These are phyloP conservation scores for Elymnias hypermnestra DNA, from an alignment of 1,140 invertebrate species.

Conservation along the genomic window DNA sequence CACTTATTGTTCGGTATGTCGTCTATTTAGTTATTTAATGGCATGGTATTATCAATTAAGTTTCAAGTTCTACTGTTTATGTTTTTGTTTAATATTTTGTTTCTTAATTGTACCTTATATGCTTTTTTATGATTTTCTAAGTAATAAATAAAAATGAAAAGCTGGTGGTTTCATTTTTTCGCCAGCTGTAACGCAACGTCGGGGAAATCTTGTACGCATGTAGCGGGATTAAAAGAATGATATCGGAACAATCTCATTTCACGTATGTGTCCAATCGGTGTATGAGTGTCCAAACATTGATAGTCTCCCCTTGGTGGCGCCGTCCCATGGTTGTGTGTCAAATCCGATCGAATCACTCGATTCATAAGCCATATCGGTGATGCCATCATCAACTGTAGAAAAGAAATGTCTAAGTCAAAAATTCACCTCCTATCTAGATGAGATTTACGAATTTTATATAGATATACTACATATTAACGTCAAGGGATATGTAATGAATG, in stretches of 20 bases:
- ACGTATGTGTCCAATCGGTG: constrained; percentile 61
- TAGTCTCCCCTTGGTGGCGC: constrained; percentile 58
- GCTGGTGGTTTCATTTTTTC: background rate
- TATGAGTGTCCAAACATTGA: constrained; percentile 60
- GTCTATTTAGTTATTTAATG: too few relatives aligned
- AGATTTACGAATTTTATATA: too few relatives aligned
- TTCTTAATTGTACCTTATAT: too few relatives aligned
- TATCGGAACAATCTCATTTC: constrained; percentile 48
- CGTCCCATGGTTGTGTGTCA: constrained; percentile 61
- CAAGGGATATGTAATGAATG: too few relatives aligned
- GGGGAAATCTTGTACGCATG: constrained; percentile 55
- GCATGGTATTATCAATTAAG: too few relatives aligned
- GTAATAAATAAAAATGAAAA: constrained; percentile 7
- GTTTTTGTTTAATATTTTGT: constrained; percentile 16
- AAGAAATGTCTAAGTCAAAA: too few relatives aligned
- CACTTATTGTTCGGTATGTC: too few relatives aligned
- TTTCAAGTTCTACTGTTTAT: constrained; percentile 10
- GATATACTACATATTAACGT: too few relatives aligned
- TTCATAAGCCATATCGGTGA: constrained; percentile 52
- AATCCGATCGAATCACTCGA: constrained; percentile 53
- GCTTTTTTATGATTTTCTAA: constrained; percentile 2
- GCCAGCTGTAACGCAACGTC: constrained; percentile 18
- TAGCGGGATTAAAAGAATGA: constrained; percentile 55
- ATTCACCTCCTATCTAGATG: too few relatives aligned
- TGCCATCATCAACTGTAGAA: constrained; percentile 51